Evolutionary conservation across 2,888 invertebrate species (phyloP).

Genomic region (Griposia aprilina): DNA sequence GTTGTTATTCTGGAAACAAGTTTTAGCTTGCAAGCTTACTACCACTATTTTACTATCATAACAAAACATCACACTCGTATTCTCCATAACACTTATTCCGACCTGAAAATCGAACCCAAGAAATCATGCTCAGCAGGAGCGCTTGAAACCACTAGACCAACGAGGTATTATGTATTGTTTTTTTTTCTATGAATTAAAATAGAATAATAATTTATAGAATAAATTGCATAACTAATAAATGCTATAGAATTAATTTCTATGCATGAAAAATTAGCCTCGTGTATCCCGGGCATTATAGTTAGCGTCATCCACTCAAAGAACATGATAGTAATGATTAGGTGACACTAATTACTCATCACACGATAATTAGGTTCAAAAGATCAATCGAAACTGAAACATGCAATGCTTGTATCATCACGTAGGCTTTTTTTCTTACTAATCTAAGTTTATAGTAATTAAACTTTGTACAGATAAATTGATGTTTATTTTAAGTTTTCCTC

Average conservation of each 20-base stretch:
- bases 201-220: no score
- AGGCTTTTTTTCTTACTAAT: conserved; percentile 49
- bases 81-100: no score
- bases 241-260: background rate
- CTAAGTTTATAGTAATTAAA: conserved; percentile 37
- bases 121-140: background rate
- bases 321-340: conserved; percentile 8
- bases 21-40: background rate
- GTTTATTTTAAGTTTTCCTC: conserved; percentile 26
- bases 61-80: background rate
- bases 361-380: conserved; percentile 48
- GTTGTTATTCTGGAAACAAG: no score
- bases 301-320: conserved; percentile 2
- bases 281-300: background rate
- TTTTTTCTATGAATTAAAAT: no score
- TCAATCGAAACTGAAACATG: conserved; percentile 31
- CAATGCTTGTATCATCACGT: conserved; percentile 49
- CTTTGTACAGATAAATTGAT: background rate
- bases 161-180: background rate
- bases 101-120: background rate
- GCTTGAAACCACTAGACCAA: background rate
- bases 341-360: conserved; percentile 15
- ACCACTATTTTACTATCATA: background rate
- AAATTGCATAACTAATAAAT: no score
- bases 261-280: background rate